Evolutionary conservation across 2,113 vertebrate species (phyloP).

Genomic region (Psettodes erumei): DNA sequence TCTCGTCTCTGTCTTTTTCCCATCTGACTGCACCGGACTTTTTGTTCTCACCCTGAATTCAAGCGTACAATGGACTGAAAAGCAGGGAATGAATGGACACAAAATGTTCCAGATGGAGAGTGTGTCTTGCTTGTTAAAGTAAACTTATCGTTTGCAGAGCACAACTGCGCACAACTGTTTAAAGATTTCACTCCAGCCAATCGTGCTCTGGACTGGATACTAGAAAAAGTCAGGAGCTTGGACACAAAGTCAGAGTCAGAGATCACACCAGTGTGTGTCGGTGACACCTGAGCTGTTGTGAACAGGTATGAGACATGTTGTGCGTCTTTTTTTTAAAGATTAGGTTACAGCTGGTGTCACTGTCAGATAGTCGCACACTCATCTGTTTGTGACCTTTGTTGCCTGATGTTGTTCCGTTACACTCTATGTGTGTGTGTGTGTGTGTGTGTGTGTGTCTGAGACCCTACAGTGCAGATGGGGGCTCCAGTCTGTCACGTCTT

Average conservation of each 20-base stretch:
- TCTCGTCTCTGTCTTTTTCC: background rate
- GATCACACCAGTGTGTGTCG: background rate
- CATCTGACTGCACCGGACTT: background rate
- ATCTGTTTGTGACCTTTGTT: constrained; percentile 3
- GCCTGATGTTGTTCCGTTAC: constrained; percentile 17
- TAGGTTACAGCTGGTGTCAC: constrained; percentile 1
- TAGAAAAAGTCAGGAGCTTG: background rate
- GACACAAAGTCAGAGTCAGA: constrained; percentile 3
- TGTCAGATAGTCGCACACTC: background rate
- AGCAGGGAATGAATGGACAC: background rate
- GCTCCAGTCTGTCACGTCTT: constrained; percentile 76
- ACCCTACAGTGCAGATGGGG: constrained; percentile 75
- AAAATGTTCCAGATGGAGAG: background rate
- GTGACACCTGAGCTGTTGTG: constrained; percentile 29
- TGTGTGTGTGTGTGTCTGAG: constrained; percentile 28
- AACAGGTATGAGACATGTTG: constrained; percentile 32
- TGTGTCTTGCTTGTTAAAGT: no score
- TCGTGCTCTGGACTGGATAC: background rate
- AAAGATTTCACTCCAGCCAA: background rate
- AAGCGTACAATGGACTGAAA: background rate
- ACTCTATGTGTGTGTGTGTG: constrained; percentile 13
- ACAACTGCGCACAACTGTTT: no score
- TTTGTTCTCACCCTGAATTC: constrained; percentile 9
- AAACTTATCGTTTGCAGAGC: background rate
- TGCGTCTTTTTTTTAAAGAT: background rate